Evolutionary conservation across 2,797 vertebrate genomes (phyloP), one percentile per base, ranked within the genome.

Genomic region (Eremophila alpestris): DNA sequence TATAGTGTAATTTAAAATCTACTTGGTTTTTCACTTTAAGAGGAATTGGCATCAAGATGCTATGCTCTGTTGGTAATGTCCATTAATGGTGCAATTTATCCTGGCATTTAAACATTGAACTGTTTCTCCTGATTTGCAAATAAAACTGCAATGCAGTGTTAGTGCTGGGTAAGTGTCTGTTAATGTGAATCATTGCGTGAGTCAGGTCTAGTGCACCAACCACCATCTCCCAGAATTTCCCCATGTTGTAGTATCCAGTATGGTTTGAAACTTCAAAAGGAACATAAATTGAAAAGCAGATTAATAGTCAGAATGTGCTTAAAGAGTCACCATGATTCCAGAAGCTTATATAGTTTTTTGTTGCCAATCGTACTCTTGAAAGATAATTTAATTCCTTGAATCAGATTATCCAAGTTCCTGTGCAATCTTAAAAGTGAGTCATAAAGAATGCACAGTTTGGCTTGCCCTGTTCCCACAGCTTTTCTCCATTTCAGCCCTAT

Each of bases 81-180:
- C 86, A 51, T 92, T 95, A 94, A 87, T 86, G 93, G 68, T 90
- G 76, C 16, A 27, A 88, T 96, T 94, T 93, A 90, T 90, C 87
- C 85, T 82, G 88, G 69, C 59, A 83, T 83, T 96, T 74, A 83
- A 91, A 83, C 83, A 30, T 3, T 41, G 85, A 93, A 83, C 24
- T 59, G 78, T 88, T 91, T 91, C 83, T 90, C 58, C 76, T 29
- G 19, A 64, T 94, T 92, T 95, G 69, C 55, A 93, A 86, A 91
- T 93, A 88, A 84, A 94, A 43, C 51, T 84, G 76, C 71, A 79
- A 7, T 60, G 56, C 54, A 64, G 30, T 45, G 19, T 85, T 85
- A 75, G 55, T 68, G 55, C 77, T 83, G 74, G 74, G 19, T 88
- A 60, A 94, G 51, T 75, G 63, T 83, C 65, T 95, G 34, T 89